phyloP scores from a whole-genome alignment of 2,888 invertebrate genomes.

The Amphipyra tragopoginis region DNA sequence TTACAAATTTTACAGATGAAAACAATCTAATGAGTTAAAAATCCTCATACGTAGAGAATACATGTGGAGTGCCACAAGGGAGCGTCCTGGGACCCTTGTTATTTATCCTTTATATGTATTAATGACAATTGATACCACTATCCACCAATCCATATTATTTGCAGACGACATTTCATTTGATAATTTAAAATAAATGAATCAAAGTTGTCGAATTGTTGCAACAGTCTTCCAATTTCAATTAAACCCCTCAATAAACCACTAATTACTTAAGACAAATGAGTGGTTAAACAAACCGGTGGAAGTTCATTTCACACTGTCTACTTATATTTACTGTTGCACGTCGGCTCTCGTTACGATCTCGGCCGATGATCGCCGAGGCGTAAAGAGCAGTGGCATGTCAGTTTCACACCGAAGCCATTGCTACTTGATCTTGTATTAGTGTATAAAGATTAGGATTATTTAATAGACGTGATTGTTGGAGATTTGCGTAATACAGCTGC shows the following conservation, averaged over 20 bases:
- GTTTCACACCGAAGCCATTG: constrained; percentile 49
- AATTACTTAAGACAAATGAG: constrained; percentile 41
- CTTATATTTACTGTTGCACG: constrained; percentile 24
- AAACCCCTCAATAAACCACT: constrained; percentile 13
- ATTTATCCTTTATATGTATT: too few relatives aligned
- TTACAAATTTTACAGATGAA: too few relatives aligned
- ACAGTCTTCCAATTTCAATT: constrained; percentile 12
- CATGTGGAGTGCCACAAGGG: too few relatives aligned
- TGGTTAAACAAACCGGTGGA: constrained; percentile 29
- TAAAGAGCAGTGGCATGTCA: constrained; percentile 34
- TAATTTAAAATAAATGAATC: background rate
- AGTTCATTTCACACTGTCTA: constrained; percentile 38
- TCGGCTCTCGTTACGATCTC: constrained; percentile 42
- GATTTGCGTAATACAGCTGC: too few relatives aligned
- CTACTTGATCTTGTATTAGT: constrained; percentile 33
- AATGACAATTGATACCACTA: too few relatives aligned
- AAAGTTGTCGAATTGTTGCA: constrained; percentile 1
- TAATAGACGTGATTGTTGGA: background rate
- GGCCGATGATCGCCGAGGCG: constrained; percentile 41
- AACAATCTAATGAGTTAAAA: too few relatives aligned
- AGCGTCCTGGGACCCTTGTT: too few relatives aligned
- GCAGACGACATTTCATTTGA: too few relatives aligned
- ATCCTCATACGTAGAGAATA: too few relatives aligned
- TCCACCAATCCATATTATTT: too few relatives aligned
- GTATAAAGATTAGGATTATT: background rate